Evolutionary conservation across 2,888 invertebrate genomes (phyloP), one percentile per base, ranked within the genome.

Genomic region (Patella caerulea): DNA sequence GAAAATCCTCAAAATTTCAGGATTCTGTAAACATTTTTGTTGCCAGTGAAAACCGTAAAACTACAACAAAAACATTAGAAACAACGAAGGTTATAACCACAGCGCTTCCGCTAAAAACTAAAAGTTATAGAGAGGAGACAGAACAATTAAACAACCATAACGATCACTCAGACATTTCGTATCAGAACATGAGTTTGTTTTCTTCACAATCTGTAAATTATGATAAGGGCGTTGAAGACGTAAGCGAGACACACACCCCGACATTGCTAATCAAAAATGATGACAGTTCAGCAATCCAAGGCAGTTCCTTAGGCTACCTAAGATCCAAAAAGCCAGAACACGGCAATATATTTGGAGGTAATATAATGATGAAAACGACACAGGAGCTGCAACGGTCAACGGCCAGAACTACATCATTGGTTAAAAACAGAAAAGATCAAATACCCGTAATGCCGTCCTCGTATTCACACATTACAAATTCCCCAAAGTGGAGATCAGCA

Each of bases 1-100:
- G 75, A 52, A 75, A 78, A 59, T 9, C 65, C 19, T 24, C 65
- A 19, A 65, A 65, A 24, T 65, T 65, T 9, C 65, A 65, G 12
- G 24, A 65, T 65, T 12, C 65, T 24, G 1, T 14, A 14, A 65
- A 65, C 24, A 65, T 24, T 65, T 65, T 45, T 45, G 45, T 45
- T 45, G 45, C 45, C 45, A 45, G 45, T 45, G 45, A 45, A 45
- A 45, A 45, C 7, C 45, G 1, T 7, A 45, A 45, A 45, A 9
- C 7, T 45, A 7, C 45, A 45, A 45, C 45, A 45, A 45, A 9
- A 45, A 45, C 45, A 45, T 45, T 45, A 45, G 45, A 45, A 45
- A 45, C 45, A 45, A 7, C 45, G 7, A 9, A 9, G 45, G 45
- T 9, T 45, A 45, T 45, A 45, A 45, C 45, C 45, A 45, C 45